These are phyloP conservation scores for Rhagonycha fulva DNA, from an alignment of 2,888 invertebrate genomes.

Conservation along the genomic window DNA sequence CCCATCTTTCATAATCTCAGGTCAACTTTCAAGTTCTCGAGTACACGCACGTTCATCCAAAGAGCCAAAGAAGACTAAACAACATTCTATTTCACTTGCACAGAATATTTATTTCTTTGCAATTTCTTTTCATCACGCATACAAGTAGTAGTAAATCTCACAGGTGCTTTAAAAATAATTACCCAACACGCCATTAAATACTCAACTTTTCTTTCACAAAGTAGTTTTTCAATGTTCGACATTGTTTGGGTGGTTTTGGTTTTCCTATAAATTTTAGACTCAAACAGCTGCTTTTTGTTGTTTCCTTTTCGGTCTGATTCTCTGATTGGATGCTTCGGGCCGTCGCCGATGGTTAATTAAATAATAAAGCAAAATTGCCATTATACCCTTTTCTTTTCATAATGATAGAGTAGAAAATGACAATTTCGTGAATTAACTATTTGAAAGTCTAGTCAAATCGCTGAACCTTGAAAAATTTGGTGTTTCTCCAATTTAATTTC, in stretches of 20 bases:
- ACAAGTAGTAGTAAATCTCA: conserved; percentile 19
- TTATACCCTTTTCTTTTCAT: neutral
- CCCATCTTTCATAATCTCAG: conserved; percentile 35
- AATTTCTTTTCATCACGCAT: neutral
- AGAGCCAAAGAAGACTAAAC: conserved; percentile 24
- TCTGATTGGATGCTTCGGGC: neutral
- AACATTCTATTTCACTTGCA: conserved; percentile 18
- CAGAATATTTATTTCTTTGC: conserved; percentile 25
- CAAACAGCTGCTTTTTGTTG: neutral
- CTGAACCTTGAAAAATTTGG: neutral
- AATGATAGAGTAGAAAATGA: neutral
- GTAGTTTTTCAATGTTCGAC: neutral
- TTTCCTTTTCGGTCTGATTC: neutral
- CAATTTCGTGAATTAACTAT: neutral
- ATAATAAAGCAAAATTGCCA: neutral
- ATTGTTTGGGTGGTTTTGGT: neutral
- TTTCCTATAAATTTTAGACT: neutral
- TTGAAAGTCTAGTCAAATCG: neutral
- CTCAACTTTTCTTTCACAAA: neutral
- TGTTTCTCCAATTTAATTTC: neutral
- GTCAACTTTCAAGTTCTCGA: conserved; percentile 36
- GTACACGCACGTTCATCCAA: conserved; percentile 27
- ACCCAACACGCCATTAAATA: conserved; percentile 7
- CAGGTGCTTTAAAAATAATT: conserved; percentile 25
- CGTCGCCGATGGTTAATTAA: neutral